Evolutionary conservation across 1,140 invertebrate species (phyloP).

Genomic region (Procambarus virginalis): DNA sequence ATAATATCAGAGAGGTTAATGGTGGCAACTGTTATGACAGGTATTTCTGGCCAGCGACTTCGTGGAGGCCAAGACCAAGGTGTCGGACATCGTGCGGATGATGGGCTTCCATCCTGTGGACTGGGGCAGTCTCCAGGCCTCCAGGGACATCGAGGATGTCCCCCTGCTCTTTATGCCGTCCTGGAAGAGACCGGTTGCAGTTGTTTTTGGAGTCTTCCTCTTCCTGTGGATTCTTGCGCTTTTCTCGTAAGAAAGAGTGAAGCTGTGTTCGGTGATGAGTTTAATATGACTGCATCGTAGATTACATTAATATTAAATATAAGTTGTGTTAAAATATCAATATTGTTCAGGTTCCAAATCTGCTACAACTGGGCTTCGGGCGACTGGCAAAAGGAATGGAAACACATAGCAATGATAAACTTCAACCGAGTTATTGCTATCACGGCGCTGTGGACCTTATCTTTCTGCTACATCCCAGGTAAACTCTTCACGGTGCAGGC

Average conservation of each 20-base stretch:
- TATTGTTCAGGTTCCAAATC: conserved; percentile 70
- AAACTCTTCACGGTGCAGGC: background rate
- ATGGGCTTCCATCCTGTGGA: conserved; percentile 71
- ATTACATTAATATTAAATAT: background rate
- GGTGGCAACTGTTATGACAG: conserved; percentile 24
- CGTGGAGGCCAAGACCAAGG: conserved; percentile 57
- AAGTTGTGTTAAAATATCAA: no score
- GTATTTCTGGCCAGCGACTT: conserved; percentile 70
- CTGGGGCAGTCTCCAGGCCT: conserved; percentile 67
- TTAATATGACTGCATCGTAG: no score
- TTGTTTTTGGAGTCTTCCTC: conserved; percentile 69
- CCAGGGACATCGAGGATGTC: conserved; percentile 70
- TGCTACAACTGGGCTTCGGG: conserved; percentile 64
- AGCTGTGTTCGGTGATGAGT: no score
- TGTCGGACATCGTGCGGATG: conserved; percentile 45
- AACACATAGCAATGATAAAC: conserved; percentile 64
- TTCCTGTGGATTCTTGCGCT: conserved; percentile 69
- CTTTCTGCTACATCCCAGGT: conserved; percentile 71
- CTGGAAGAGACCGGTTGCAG: conserved; percentile 69
- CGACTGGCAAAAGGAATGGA: conserved; percentile 66
- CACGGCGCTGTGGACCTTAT: conserved; percentile 64
- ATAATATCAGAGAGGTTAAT: background rate
- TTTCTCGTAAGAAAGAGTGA: conserved; percentile 68
- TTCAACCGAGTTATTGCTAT: conserved; percentile 69
- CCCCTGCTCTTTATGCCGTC: conserved; percentile 70